Conservation (phyloP, 2,797 vertebrate species). For the Cygnus olor region DNA sequence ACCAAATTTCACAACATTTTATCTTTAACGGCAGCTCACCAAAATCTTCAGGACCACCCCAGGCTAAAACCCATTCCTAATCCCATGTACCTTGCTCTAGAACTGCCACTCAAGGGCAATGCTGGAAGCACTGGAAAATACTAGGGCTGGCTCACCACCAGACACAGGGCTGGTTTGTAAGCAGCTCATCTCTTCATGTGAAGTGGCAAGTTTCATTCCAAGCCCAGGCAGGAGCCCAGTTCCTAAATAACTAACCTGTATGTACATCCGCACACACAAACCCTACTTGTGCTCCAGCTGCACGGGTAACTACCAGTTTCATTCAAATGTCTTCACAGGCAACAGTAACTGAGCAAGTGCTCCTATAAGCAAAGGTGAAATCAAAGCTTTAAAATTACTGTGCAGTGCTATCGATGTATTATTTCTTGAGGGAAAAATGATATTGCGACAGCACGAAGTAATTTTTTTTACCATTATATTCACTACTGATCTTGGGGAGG, state of each 20-base stretch:
- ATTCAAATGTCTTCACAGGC: not conserved
- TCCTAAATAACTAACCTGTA: not conserved
- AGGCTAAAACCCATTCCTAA: not conserved
- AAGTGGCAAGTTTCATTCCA: not conserved
- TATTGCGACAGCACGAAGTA: not conserved
- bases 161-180: not conserved
- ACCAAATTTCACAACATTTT: not conserved
- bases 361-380: not conserved
- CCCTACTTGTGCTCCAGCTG: not conserved
- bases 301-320: not conserved
- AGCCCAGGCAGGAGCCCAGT: not conserved
- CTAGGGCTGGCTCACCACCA: not conserved
- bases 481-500: not conserved
- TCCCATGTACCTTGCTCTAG: not conserved
- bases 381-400: not conserved
- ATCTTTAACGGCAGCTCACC: not conserved
- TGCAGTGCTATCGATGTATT: not conserved
- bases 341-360: not conserved
- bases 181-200: not conserved
- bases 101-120: not conserved
- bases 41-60: not conserved
- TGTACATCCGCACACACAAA: fast-evolving
- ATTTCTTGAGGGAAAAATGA: not conserved
- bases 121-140: not conserved
- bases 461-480: not conserved